Evolutionary conservation across 2,888 invertebrate genomes (phyloP).

Genomic region (Dasypogon diadema): DNA sequence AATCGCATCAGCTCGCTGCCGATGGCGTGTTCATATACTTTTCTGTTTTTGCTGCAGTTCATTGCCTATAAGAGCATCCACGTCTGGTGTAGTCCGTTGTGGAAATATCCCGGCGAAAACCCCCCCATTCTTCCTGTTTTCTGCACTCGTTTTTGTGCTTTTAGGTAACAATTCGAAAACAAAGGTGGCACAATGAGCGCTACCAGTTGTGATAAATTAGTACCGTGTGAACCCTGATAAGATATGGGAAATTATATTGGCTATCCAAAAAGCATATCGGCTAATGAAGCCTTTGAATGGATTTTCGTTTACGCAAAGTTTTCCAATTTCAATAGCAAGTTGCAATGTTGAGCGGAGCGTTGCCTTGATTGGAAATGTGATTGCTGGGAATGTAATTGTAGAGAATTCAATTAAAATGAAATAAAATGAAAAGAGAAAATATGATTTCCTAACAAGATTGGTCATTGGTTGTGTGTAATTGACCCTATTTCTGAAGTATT

Average conservation of each 20-base stretch:
- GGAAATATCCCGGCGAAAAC: neutral
- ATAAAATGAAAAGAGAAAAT: too few relatives aligned
- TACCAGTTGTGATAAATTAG: conserved; percentile 1
- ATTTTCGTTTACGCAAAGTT: too few relatives aligned
- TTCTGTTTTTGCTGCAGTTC: neutral
- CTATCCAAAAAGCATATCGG: neutral
- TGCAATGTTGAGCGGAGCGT: too few relatives aligned
- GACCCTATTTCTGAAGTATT: too few relatives aligned
- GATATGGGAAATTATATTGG: neutral
- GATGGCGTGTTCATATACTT: neutral
- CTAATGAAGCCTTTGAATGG: neutral
- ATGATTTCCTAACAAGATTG: too few relatives aligned
- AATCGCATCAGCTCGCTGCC: neutral
- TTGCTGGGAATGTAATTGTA: too few relatives aligned
- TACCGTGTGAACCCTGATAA: neutral
- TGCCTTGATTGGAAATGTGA: too few relatives aligned
- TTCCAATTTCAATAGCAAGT: too few relatives aligned
- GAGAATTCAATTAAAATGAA: too few relatives aligned
- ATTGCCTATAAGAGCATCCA: neutral
- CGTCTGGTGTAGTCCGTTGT: neutral
- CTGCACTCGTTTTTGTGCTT: neutral
- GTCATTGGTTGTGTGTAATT: too few relatives aligned
- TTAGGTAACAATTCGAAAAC: conserved; percentile 5
- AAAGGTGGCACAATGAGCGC: neutral
- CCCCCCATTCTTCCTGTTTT: neutral